A percentile compares a stretch with the other conserved stretches of the same genome.
These are phyloP conservation scores for Plumapathes pennacea DNA, from an alignment of 92 coral and sea anemone genomes.

Conservation along the genomic window DNA sequence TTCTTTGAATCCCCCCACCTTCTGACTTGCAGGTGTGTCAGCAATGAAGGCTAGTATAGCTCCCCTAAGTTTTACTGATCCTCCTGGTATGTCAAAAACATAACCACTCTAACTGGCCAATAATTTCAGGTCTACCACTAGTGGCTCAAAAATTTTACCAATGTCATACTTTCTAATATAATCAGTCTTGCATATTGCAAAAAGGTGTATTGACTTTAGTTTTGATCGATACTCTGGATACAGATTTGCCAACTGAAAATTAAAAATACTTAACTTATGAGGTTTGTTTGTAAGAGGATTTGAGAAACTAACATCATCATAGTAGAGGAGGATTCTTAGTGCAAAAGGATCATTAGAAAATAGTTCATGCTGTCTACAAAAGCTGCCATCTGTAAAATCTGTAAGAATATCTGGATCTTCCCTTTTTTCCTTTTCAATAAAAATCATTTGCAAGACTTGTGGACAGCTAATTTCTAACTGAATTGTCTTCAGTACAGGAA, in stretches of 20 bases:
- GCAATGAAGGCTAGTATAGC: constrained; percentile 22
- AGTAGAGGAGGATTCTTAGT: constrained; percentile 6
- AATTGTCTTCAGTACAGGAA: constrained; percentile 12
- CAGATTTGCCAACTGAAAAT: constrained; percentile 22
- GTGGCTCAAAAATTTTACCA: constrained; percentile 17
- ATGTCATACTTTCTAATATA: constrained; percentile 15
- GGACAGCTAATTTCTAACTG: constrained; percentile 2
- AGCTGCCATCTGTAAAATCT: constrained; percentile 9
- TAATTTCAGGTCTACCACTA: constrained; percentile 20
- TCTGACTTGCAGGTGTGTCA: constrained; percentile 28
- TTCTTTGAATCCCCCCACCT: constrained; percentile 26
- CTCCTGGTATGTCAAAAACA: constrained; percentile 11
- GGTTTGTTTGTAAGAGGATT: constrained; percentile 18
- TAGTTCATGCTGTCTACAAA: constrained; percentile 2
- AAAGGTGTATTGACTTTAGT: constrained; percentile 16
- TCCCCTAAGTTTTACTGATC: constrained; percentile 10
- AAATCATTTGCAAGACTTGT: constrained; percentile 9
- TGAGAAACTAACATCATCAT: constrained; percentile 12
- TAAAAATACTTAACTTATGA: constrained; percentile 14
- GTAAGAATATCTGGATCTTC: not conserved
- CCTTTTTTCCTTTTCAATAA: not conserved
- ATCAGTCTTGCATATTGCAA: constrained; percentile 16
- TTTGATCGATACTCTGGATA: constrained; percentile 9
- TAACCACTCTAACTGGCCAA: constrained; percentile 19
- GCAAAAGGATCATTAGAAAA: constrained; percentile 24